Evolutionary conservation across 2,113 vertebrate genomes (phyloP).

Genomic region (Tylochromis polylepis): DNA sequence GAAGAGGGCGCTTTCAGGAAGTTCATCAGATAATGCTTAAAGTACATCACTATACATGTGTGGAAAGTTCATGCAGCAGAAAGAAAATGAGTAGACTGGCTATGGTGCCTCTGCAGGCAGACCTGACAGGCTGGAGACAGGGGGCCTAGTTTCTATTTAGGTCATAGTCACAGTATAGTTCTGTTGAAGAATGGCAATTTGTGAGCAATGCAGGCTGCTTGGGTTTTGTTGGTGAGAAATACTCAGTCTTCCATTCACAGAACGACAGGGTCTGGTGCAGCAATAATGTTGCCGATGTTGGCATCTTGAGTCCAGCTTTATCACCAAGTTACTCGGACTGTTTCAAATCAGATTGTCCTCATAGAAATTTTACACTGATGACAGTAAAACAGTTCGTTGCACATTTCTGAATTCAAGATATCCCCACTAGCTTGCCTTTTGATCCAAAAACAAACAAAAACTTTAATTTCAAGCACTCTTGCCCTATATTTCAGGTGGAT

Average conservation of each 20-base stretch:
- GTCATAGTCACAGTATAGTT: slow-evolving; percentile 4
- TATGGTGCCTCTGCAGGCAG: neutral
- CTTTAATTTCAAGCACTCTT: neutral
- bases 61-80: neutral
- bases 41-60: neutral
- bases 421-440: neutral
- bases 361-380: neutral
- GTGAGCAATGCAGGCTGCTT: neutral
- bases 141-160: slow-evolving; percentile 23
- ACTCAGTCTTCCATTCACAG: neutral
- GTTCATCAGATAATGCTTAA: neutral
- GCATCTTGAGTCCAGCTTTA: neutral
- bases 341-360: neutral
- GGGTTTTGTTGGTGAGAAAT: neutral
- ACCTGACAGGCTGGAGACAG: neutral
- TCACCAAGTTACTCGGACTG: neutral
- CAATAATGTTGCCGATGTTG: neutral
- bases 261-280: neutral
- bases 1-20: neutral
- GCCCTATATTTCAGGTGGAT: rapidly evolving
- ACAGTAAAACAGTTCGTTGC: neutral
- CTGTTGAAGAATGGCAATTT: neutral
- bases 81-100: neutral
- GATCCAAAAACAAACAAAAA: neutral
- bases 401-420: neutral